Evolutionary conservation across 2,888 invertebrate genomes (phyloP), one percentile per base, ranked within the genome.

Genomic region (Chrysolina oricalcia): DNA sequence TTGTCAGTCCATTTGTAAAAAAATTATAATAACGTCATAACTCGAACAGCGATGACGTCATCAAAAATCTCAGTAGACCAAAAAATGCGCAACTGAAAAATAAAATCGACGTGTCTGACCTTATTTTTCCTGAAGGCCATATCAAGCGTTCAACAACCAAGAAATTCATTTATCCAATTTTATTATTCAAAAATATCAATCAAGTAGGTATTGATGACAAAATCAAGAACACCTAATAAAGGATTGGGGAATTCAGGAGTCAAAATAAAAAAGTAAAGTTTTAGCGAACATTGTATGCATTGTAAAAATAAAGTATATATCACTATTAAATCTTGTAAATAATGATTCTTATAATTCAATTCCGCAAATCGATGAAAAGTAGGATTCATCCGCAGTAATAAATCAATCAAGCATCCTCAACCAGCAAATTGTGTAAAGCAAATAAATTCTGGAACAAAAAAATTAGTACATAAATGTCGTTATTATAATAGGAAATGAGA

Each of bases 381-480:
- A 53, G 21, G 11, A 53, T 53, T 13, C 23, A 13, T 21, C 21
- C 53, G n/a, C n/a, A 53, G 53, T 11, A 10, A 53, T 21, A 21
- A 11, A 53, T 68, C 67, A 48, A 23, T 67, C 53, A 68, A 68
- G 68, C 68, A 65, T 78, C 79, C 76, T 89, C 90, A 75, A 90
- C 88, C 78, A 90, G 83, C 84, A 89, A 88, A 82, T 89, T 89
- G 85, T 90, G 90, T 71, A 90, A 89, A 74, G 87, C 88, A 86
- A 89, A 90, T 79, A 91, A 86, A 83, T 88, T 89, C 91, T 91
- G 88, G 77, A 90, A 90, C 83, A 83, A 84, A 46, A 66, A 46
- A 3, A 35, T 35, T 35, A 35, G 8, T 35, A 8, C 8, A 35
- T 35, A 35, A 35, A 35, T 35, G 3, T 8, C 0, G 4, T 35